Base-by-base conservation (phyloP, 30 jellyfish, hydroid and myxozoan species). In the Aurelia aurita complex sp. Pacific region DNA sequence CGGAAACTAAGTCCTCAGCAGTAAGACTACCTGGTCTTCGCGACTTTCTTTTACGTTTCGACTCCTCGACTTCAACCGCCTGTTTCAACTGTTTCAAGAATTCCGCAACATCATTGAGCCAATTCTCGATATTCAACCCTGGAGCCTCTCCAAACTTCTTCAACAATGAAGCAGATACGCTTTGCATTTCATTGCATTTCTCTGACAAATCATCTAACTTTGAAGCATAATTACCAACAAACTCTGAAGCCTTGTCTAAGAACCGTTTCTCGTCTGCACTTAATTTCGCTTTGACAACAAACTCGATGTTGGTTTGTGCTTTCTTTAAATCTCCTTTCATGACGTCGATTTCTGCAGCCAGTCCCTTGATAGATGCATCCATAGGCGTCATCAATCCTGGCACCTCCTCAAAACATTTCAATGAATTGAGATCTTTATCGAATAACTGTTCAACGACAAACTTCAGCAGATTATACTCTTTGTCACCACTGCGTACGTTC, bases 311-410 rank as follows among this genome's bases (percentile, higher is more conserved):
- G 35, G 67, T 85, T 73, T 65, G 70, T 14, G 91, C 88, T 29
- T 80, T 79, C 46, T 69, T 61, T 62, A 94, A 46, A 42, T 88
- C 97, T 36, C 82, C 78, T 67, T 79, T 89, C 98, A 94, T 94
- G 16, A 94, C 90, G 18, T 94, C 97, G 42, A 88, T 86, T 83
- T 94, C 98, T 50, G 96, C 98, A 11, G 84, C 63, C 5, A 94
- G 82, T 4, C 97, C 97, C 43, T 94, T 94, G 42, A 88, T 51
- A n/a, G 98, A 87, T 51, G 87, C 88, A 57, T 94, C 98, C 82
- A 89, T 77, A 16, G 98, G 98, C 33, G 73, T 63, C 40, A 85
- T 67, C 18, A 94, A 77, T 11, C 83, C 91, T 10, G 91, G 85
- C 75, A 88, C 69, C 55, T 82, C 96, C 46, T 94, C 92, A 64